Conservation (phyloP, 2,797 vertebrate genomes). For the Sylvia borin region DNA sequence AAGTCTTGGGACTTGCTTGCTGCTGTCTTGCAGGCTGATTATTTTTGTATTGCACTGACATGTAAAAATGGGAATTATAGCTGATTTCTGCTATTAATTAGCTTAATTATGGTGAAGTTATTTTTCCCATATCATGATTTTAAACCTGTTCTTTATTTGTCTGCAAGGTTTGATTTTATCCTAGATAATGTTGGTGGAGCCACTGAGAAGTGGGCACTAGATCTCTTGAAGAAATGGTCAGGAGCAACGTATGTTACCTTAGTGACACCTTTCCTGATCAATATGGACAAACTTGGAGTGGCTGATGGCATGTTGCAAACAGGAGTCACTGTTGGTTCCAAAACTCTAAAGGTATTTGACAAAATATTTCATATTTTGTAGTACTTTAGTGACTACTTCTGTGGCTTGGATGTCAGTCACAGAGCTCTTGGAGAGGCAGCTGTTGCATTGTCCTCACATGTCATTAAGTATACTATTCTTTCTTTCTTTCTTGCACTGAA, state of each 20-base stretch:
- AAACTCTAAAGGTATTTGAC: constrained; percentile 86
- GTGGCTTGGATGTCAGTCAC: neutral
- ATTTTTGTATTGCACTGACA: neutral
- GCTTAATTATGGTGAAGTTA: neutral
- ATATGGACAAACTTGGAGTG: constrained; percentile 89
- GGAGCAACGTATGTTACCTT: constrained; percentile 93
- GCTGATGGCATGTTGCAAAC: constrained; percentile 93
- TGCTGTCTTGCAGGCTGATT: neutral
- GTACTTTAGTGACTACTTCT: neutral
- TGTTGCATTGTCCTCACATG: neutral
- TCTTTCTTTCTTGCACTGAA: neutral
- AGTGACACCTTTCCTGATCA: constrained; percentile 92
- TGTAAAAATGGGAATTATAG: neutral
- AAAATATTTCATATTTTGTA: neutral
- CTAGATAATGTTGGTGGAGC: constrained; percentile 93
- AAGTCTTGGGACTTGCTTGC: neutral
- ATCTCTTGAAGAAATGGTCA: constrained; percentile 90
- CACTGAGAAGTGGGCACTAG: constrained; percentile 88
- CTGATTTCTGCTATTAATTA: neutral
- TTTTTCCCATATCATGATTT: neutral
- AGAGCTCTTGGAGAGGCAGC: neutral
- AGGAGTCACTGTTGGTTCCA: constrained; percentile 84
- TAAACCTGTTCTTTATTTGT: neutral
- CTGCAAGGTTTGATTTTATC: constrained; percentile 92
- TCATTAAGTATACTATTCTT: neutral